phyloP scores from a whole-genome alignment of 1,140 invertebrate species.

The Leptinotarsa texana region DNA sequence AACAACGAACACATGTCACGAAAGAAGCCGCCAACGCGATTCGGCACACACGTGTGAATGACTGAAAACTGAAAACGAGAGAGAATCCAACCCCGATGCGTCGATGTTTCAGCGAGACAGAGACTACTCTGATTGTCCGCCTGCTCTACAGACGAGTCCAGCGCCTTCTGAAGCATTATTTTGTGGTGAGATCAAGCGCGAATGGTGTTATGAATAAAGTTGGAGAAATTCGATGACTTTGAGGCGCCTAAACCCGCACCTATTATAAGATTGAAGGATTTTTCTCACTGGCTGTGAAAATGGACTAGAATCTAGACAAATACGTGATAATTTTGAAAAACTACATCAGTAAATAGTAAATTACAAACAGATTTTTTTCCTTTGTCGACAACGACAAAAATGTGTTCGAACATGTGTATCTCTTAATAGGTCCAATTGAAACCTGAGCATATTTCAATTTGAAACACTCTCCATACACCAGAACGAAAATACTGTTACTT shows the following conservation, averaged over 20 bases:
- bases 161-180: not conserved
- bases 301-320: too few species aligned
- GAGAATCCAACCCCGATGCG: not conserved
- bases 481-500: too few species aligned
- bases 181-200: not conserved
- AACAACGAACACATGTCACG: constrained; percentile 15
- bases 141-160: not conserved
- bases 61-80: not conserved
- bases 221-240: not conserved
- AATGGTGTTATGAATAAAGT: not conserved
- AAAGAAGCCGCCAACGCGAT: not conserved
- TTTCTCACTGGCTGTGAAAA: too few species aligned
- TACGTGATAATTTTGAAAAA: too few species aligned
- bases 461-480: too few species aligned
- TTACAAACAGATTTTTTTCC: too few species aligned
- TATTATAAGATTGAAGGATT: too few species aligned
- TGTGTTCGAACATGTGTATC: too few species aligned
- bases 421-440: too few species aligned
- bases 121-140: constrained; percentile 8
- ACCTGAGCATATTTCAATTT: too few species aligned
- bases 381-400: too few species aligned
- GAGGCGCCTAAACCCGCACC: not conserved
- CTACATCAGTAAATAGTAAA: too few species aligned
- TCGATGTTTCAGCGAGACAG: constrained; percentile 6
- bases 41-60: not conserved